A percentile compares a stretch with the other conserved stretches of the same genome.
Conservation (phyloP, 2,113 vertebrate genomes). For the Brachyistius frenatus region DNA sequence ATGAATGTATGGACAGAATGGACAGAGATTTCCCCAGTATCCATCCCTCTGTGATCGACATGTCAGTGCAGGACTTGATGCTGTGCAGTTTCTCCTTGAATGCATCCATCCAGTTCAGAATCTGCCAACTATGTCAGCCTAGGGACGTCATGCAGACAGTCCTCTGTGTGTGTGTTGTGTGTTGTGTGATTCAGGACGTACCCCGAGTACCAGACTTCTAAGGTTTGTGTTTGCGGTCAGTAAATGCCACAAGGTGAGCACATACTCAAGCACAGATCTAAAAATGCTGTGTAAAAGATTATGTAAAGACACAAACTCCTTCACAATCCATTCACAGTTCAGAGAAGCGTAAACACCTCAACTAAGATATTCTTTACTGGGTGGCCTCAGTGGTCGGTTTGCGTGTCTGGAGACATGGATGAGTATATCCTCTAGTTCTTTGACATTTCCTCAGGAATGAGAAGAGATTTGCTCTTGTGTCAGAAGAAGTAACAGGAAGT, state of each 20-base stretch:
- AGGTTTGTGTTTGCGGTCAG: constrained; percentile 17
- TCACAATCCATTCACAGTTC: not conserved
- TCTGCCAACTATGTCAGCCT: constrained; percentile 57
- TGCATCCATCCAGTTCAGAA: constrained; percentile 49
- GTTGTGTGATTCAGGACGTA: constrained; percentile 22
- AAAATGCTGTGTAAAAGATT: not conserved
- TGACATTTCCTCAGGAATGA: constrained; percentile 53
- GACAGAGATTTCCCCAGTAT: constrained; percentile 5
- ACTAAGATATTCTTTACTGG: not conserved
- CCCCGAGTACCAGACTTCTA: not conserved
- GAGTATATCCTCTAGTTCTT: constrained; percentile 16
- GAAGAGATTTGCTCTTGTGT: constrained; percentile 31
- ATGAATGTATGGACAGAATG: not conserved
- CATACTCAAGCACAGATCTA: not conserved
- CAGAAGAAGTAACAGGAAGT: constrained; percentile 19
- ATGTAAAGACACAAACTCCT: not conserved
- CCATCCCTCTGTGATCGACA: not conserved
- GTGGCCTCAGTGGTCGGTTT: not conserved
- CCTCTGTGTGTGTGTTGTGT: constrained; percentile 13
- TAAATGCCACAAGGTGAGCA: not conserved
- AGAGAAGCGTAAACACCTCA: not conserved
- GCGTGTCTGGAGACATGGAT: not conserved
- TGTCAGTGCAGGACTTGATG: constrained; percentile 32
- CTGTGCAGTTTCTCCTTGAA: constrained; percentile 55
- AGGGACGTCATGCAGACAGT: constrained; percentile 50